Conservation (phyloP, 2,888 invertebrate genomes). For the Drosophila flavopinicola region DNA sequence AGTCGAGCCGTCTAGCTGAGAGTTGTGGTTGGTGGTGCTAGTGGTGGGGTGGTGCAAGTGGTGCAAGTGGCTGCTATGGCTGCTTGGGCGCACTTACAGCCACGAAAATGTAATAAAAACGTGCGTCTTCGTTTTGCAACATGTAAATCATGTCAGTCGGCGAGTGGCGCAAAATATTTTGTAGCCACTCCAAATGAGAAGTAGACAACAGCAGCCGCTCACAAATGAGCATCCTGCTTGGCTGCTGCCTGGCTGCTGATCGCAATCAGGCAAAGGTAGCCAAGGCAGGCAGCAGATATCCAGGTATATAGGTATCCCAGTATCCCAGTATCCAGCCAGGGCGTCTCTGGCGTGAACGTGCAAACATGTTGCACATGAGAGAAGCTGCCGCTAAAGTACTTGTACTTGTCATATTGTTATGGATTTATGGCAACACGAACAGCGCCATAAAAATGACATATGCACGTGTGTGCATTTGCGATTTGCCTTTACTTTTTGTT, state of each 20-base stretch:
- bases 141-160: slow-evolving; percentile 83
- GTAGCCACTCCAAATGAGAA: slow-evolving; percentile 51
- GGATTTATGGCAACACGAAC: slow-evolving; percentile 83
- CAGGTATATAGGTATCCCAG: slow-evolving; percentile 3
- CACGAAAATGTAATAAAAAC: slow-evolving; percentile 80
- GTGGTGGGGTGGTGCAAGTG: slow-evolving; percentile 8
- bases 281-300: too few species aligned
- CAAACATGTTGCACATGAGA: slow-evolving; percentile 81
- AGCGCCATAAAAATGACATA: slow-evolving; percentile 81
- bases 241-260: slow-evolving; percentile 67
- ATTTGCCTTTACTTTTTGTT: background rate
- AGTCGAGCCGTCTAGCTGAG: slow-evolving; percentile 41
- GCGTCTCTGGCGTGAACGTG: slow-evolving; percentile 78
- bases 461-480: slow-evolving; percentile 67
- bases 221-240: slow-evolving; percentile 73
- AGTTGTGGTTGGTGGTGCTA: slow-evolving; percentile 30
- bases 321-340: slow-evolving; percentile 40
- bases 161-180: slow-evolving; percentile 76
- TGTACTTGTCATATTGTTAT: slow-evolving; percentile 84
- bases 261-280: slow-evolving; percentile 65
- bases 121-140: slow-evolving; percentile 76
- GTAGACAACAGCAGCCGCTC: slow-evolving; percentile 47
- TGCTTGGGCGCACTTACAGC: slow-evolving; percentile 68
- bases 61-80: too few species aligned
- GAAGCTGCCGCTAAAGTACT: slow-evolving; percentile 82